Base-by-base conservation (phyloP, 1,140 invertebrate species). In the Drosophila carrolli region DNA sequence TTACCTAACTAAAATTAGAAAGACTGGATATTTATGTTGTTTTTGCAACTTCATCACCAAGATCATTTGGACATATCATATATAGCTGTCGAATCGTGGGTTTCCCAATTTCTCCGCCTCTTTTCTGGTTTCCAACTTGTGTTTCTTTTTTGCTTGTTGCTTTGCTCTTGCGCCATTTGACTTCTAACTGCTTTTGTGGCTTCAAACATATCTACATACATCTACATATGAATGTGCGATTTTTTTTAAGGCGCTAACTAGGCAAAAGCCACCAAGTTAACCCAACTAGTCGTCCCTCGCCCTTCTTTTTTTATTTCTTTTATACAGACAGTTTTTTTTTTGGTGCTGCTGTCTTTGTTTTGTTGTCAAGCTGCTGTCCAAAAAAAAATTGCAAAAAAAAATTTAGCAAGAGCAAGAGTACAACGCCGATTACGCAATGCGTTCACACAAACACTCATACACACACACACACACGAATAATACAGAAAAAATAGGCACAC, bases 391-490 rank as follows among this genome's bases (percentile, higher is more conserved):
- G 46, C 59, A 16, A 41, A 46, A 72, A 55, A 55, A 62, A 62
- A 51, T 51, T 41, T 35, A 72, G 40, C 43, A 56, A 74, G 35
- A 59, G 46, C 67, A 51, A 75, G 53, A 70, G 67, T 71, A 83
- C 80, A 78, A 58, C 81, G 63, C 35, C 54, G 81, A 90, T 90
- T 90, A 90, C 88, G 88, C 88, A 90, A 90, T 91, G 88, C 86
- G 88, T 91, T 91, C 76, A 38, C 37, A 74, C 13, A 75, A 19
- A 19, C 19, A 19, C 19, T 19, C 14, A 74, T 16, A 68, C 47
- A 62, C 13, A 40, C 43, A 62, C 37, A 74, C 16, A 65, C 41
- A 32, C 4, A 23, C 23, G 14, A 44, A 41, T 27, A 11, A 62
- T 14, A 60, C 46, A 62, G 41, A 35, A 81, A 59, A 35, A 57